phyloP scores from a whole-genome alignment of 1,140 invertebrate species.

The Orussus abietinus region DNA sequence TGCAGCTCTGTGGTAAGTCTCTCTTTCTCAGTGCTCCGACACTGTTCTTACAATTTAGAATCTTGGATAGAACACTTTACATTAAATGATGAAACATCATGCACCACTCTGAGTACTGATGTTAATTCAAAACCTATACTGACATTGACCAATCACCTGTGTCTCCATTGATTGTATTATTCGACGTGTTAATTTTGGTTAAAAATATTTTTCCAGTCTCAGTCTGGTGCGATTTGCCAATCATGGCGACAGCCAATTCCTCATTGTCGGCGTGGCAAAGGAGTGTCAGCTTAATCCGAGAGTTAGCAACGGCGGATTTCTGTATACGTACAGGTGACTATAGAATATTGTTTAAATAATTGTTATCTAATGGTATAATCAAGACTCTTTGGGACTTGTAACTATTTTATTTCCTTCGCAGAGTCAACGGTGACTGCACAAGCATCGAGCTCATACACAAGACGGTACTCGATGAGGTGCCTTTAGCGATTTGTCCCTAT shows the following conservation, averaged over 20 bases:
- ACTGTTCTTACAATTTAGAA: slow-evolving; percentile 11
- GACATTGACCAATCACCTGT: too few relatives aligned
- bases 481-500: slow-evolving; percentile 83
- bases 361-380: slow-evolving; percentile 38
- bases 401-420: slow-evolving; percentile 40
- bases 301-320: slow-evolving; percentile 71
- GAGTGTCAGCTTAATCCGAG: slow-evolving; percentile 87
- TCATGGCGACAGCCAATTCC: slow-evolving; percentile 68
- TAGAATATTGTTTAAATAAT: too few relatives aligned
- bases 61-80: too few relatives aligned
- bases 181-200: not conserved
- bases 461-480: slow-evolving; percentile 92
- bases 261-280: slow-evolving; percentile 86
- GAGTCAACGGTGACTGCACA: slow-evolving; percentile 66
- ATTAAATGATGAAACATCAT: too few relatives aligned
- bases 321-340: slow-evolving; percentile 81
- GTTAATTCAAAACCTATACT: too few relatives aligned
- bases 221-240: slow-evolving; percentile 69
- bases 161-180: slow-evolving; percentile 5
- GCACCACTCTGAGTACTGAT: too few relatives aligned
- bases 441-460: slow-evolving; percentile 89
- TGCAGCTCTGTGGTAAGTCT: slow-evolving; percentile 80
- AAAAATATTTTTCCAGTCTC: slow-evolving; percentile 61
- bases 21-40: too few relatives aligned
- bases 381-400: too few relatives aligned